Percentiles rank a stretch among this genome's conserved stretches.
Evolutionary conservation across 2,797 vertebrate genomes (phyloP).

Genomic region (Eleutherodactylus coqui): DNA sequence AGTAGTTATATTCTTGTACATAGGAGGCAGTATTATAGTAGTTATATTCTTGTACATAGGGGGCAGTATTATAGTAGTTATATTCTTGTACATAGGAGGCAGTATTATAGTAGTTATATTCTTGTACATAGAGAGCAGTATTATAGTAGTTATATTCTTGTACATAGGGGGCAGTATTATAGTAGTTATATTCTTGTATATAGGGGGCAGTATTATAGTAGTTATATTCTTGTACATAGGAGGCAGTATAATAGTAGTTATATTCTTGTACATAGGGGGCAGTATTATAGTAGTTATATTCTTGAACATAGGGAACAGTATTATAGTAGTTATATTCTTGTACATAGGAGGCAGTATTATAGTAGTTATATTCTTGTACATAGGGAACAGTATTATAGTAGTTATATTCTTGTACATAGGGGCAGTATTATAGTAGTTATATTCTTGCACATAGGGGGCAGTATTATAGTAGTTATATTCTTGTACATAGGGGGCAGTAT

Average conservation of each 20-base stretch:
- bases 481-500: neutral
- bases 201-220: constrained; percentile 1
- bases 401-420: constrained; percentile 10
- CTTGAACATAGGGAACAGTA: too few species aligned
- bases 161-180: too few species aligned
- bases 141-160: too few species aligned
- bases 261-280: neutral
- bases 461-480: constrained; percentile 11
- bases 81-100: constrained; percentile 1
- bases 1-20: constrained; percentile 3
- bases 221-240: neutral
- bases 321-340: neutral
- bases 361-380: constrained; percentile 6
- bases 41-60: constrained; percentile 5
- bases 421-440: constrained; percentile 9
- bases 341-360: constrained; percentile 3
- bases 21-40: constrained; percentile 1
- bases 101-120: too few species aligned
- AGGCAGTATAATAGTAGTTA: constrained; percentile 4
- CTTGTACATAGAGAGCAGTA: too few species aligned
- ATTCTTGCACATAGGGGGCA: neutral
- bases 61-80: neutral
- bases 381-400: constrained; percentile 9
- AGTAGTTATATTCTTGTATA: too few species aligned
- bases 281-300: constrained; percentile 5